These are phyloP conservation scores for Stictonetta naevosa DNA, from an alignment of 2,113 vertebrate species.

Conservation along the genomic window DNA sequence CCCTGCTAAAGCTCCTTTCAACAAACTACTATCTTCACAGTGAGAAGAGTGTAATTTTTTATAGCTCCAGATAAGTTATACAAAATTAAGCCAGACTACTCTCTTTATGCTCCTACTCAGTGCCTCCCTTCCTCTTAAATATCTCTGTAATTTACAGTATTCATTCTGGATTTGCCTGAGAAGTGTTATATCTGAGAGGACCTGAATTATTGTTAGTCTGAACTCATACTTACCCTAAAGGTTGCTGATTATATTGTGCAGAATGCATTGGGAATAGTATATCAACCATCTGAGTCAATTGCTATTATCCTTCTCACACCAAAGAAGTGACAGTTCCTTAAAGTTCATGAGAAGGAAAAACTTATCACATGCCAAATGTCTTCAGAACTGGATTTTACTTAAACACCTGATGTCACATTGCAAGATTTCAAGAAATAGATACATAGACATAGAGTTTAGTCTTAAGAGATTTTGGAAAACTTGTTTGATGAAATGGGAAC, in stretches of 20 bases:
- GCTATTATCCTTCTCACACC: not conserved
- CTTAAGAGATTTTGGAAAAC: not conserved
- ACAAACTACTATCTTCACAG: not conserved
- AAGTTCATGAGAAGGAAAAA: not conserved
- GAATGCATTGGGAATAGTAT: not conserved
- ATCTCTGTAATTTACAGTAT: not conserved
- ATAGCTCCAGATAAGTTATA: not conserved
- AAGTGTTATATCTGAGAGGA: not conserved
- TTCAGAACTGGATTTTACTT: not conserved
- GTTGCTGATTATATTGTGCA: not conserved
- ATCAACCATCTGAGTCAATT: not conserved
- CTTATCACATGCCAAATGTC: not conserved
- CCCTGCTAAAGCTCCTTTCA: not conserved
- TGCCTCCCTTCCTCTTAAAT: not conserved
- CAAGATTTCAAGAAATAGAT: not conserved
- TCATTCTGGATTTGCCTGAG: not conserved
- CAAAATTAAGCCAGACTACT: not conserved
- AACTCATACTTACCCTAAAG: not conserved
- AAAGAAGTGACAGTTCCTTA: not conserved
- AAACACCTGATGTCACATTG: not conserved
- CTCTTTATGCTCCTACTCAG: not conserved
- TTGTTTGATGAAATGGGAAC: not conserved
- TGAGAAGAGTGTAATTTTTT: not conserved
- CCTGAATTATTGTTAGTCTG: not conserved
- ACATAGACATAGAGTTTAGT: not conserved